phyloP scores from a whole-genome alignment of 2,113 vertebrate species.

The Pelmatolapia mariae region DNA sequence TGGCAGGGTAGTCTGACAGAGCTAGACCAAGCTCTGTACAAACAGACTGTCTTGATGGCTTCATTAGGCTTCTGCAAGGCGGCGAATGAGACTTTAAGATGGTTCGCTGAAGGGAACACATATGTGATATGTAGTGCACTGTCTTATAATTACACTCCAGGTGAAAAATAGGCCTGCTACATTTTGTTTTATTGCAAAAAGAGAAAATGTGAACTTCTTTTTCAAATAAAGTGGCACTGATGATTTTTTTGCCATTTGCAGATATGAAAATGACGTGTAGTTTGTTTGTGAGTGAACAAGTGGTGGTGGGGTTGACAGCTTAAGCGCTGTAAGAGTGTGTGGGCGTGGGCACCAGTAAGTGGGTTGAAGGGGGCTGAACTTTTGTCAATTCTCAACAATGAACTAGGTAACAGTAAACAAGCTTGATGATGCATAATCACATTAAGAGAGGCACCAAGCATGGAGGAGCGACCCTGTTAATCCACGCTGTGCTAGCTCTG shows the following conservation, averaged over 20 bases:
- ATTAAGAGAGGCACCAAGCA: conserved; percentile 83
- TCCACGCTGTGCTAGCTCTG: conserved; percentile 72
- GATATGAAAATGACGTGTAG: background rate
- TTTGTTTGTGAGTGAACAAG: conserved; percentile 20
- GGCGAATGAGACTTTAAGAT: conserved; percentile 34
- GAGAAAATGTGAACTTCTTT: background rate
- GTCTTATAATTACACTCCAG: background rate
- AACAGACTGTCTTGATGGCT: conserved; percentile 61
- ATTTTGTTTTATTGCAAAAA: background rate
- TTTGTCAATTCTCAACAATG: conserved; percentile 69
- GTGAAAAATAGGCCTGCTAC: background rate
- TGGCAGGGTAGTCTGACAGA: conserved; percentile 51
- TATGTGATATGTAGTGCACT: conserved; percentile 1
- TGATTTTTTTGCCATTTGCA: background rate
- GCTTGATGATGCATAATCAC: conserved; percentile 91
- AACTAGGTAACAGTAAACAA: conserved; percentile 83
- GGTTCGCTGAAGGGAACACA: conserved; percentile 24
- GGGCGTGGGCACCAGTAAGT: conserved; percentile 54
- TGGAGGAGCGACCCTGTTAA: conserved; percentile 81
- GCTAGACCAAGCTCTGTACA: conserved; percentile 43
- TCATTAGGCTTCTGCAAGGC: conserved; percentile 64
- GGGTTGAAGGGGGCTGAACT: conserved; percentile 67
- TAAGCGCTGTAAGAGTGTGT: conserved; percentile 53
- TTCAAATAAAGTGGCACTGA: background rate
- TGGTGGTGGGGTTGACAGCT: conserved; percentile 17